Conservation (phyloP, 2,113 vertebrate species). For the Spea multiplicata region DNA sequence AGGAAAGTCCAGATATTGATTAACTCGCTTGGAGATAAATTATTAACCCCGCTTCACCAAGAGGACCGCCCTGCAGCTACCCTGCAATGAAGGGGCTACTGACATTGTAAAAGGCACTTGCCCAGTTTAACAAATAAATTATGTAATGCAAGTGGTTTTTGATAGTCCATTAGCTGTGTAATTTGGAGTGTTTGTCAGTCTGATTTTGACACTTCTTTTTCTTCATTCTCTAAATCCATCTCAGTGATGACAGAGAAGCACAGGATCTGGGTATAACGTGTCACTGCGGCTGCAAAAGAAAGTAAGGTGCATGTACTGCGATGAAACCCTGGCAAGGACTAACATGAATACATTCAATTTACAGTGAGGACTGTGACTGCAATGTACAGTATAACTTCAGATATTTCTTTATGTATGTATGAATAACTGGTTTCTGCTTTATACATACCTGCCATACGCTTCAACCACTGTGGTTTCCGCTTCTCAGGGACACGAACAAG, state of each 20-base stretch:
- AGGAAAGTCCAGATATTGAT: neutral
- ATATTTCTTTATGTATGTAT: too few species aligned
- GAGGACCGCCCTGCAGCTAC: slow-evolving; percentile 40
- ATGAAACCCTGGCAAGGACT: too few species aligned
- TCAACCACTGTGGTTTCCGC: slow-evolving; percentile 70
- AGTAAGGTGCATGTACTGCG: slow-evolving; percentile 2
- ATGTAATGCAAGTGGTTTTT: slow-evolving; percentile 1
- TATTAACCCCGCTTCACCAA: slow-evolving; percentile 6
- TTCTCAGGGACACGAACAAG: slow-evolving; percentile 71
- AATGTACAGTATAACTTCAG: too few species aligned
- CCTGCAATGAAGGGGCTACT: neutral
- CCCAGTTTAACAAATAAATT: slow-evolving; percentile 41
- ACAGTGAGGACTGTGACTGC: neutral
- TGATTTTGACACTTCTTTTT: slow-evolving; percentile 52
- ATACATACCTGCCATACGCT: slow-evolving; percentile 45
- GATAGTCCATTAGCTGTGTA: neutral
- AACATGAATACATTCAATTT: too few species aligned
- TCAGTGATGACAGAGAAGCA: slow-evolving; percentile 82
- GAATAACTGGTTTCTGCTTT: neutral
- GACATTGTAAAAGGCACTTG: neutral
- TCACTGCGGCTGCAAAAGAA: slow-evolving; percentile 51
- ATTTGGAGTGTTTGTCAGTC: slow-evolving; percentile 46
- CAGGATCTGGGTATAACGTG: slow-evolving; percentile 74
- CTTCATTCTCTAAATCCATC: slow-evolving; percentile 72
- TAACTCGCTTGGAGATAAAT: slow-evolving; percentile 33